Conservation (phyloP, 2,888 invertebrate species). For the Ornithoptera alexandrae region DNA sequence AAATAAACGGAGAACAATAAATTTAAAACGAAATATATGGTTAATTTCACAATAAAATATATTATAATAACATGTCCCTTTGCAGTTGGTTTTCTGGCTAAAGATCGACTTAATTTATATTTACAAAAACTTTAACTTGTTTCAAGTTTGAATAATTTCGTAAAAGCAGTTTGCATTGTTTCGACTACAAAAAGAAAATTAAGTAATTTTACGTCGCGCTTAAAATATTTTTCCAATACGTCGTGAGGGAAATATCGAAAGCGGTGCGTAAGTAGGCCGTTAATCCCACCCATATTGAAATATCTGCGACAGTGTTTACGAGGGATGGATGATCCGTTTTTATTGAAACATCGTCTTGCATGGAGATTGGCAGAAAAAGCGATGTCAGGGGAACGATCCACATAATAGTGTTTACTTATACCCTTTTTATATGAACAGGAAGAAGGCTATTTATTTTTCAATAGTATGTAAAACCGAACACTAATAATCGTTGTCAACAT, state of each 20-base stretch:
- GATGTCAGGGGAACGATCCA: slow-evolving; percentile 42
- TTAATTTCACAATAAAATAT: too few relatives aligned
- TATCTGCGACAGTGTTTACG: slow-evolving; percentile 30
- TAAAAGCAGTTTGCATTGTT: slow-evolving; percentile 1
- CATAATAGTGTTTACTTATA: slow-evolving; percentile 30
- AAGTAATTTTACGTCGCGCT: slow-evolving; percentile 21
- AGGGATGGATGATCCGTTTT: slow-evolving; percentile 29
- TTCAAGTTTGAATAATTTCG: background rate
- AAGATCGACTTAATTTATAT: background rate
- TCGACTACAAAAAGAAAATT: slow-evolving; percentile 17
- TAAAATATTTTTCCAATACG: slow-evolving; percentile 27
- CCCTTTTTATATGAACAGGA: slow-evolving; percentile 21
- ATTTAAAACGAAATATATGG: too few relatives aligned
- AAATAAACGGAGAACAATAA: too few relatives aligned
- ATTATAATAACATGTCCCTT: background rate
- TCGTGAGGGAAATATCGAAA: slow-evolving; percentile 28
- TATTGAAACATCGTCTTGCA: slow-evolving; percentile 29
- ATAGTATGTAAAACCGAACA: background rate
- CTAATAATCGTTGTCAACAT: background rate
- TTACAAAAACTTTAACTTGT: background rate
- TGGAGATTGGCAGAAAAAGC: slow-evolving; percentile 59
- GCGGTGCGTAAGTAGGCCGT: slow-evolving; percentile 28
- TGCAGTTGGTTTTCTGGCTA: background rate
- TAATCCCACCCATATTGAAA: slow-evolving; percentile 29
- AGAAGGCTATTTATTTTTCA: slow-evolving; percentile 8